Base-by-base conservation (phyloP, 30 jellyfish, hydroid and myxozoan genomes). In the Phacellophora camtschatica region DNA sequence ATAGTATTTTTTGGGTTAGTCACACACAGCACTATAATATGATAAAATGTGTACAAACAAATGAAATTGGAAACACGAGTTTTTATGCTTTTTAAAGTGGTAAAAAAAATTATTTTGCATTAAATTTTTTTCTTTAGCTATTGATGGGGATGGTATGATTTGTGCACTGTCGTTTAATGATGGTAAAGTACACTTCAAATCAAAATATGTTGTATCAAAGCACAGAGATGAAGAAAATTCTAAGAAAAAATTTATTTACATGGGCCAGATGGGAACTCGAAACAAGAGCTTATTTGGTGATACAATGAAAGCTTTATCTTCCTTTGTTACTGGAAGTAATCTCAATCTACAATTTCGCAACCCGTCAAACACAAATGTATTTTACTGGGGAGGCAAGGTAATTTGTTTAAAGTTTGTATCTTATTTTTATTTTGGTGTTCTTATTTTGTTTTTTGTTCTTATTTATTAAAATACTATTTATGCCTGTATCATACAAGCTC, bases 301-400 rank as follows among this genome's bases (percentile, higher is more conserved):
- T 83, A 82, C 93, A 12, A 1, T 88, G 53, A 83, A 42, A 50
- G 88, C 99, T 15, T 55, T 88, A 11, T 57, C 82, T 18, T 57
- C 90, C 48, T 15, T 94, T 22, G 85, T 77, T 23, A 81, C 94
- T 20, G 99, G 99, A 3, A 83, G 72, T 9, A 4, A 53, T 0
- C 30, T 88, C n/a, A 67, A 43, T 11, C 70, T 94, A 48, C 81
- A 35, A 20, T 82, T 94, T 77, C 88, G 99, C 16, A 94, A 94
- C 59, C 99, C 99, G 16, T 94, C 99, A 2, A 94, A 94, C 59
- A 94, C 99, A 33, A 94, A 94, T 83, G 89, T 90, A 1, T 94
- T 94, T 71, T 94, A 87, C 50, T 94, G 99, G 99, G 99, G 99
- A 54, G 96, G 97, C 61, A 94, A 94, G 89, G 99, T 94, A 74